phyloP scores from a whole-genome alignment of 2,888 invertebrate species.

The Aporophyla lueneburgensis region DNA sequence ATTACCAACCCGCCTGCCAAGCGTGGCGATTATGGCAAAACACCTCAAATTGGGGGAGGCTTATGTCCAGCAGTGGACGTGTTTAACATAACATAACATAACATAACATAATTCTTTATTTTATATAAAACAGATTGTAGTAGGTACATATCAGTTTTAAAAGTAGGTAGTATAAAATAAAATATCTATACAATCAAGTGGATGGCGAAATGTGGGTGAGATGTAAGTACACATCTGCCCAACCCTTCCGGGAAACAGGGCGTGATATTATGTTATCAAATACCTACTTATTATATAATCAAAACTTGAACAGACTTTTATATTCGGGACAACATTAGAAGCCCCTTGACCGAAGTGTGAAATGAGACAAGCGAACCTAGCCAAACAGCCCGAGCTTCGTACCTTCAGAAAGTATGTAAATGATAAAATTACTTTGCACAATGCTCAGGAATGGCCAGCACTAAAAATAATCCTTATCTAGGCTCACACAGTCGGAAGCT shows the following conservation, averaged over 20 bases:
- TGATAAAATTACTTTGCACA: slow-evolving; percentile 22
- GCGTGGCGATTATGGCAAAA: no score
- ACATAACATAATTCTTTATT: no score
- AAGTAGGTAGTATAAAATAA: no score
- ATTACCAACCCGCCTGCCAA: no score
- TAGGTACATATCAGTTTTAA: no score
- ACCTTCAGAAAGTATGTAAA: slow-evolving; percentile 41
- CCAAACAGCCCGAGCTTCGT: slow-evolving; percentile 4
- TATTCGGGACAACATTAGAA: neutral
- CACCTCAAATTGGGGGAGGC: no score
- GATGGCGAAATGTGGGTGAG: neutral
- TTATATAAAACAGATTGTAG: no score
- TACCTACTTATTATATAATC: neutral
- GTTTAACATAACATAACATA: no score
- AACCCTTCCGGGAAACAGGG: no score
- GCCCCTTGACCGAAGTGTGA: neutral
- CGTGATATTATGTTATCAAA: neutral
- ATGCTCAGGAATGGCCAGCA: neutral
- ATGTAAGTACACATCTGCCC: no score
- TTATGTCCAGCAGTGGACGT: no score
- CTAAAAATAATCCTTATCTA: slow-evolving; percentile 40
- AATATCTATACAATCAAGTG: no score
- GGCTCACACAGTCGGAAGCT: neutral
- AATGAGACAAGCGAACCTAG: slow-evolving; percentile 7
- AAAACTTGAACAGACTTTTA: neutral